Base-by-base conservation (phyloP, 2,113 vertebrate genomes). In the Solenodon paradoxus region DNA sequence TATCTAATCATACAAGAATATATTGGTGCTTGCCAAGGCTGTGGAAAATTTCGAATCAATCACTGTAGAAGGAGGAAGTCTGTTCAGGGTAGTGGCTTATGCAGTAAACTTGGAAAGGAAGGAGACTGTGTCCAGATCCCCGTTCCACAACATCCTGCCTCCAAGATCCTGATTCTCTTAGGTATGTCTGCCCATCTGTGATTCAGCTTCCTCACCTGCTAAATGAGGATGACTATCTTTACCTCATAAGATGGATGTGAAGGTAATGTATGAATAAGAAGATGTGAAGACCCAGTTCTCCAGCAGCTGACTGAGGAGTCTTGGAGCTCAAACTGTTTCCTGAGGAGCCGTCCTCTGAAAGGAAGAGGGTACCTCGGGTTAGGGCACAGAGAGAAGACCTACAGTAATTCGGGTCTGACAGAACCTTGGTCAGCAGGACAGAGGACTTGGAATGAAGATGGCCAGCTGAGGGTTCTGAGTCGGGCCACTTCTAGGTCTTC, bases 351-450 rank as follows among this genome's bases (percentile, higher is more conserved):
- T 5, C 16, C 28, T 40, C 7, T 35, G 61, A 30, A 42, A 8
- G 15, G 47, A 57, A 64, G 35, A 28, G 30, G 3, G 2, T 0
- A 5, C 10, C 9, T 32, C 45, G 11, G 24, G 26, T 24, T 0
- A 15, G 30, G 64, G n/a, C 16, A 3, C 16, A 3, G 16, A 8
- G 9, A 75, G 20, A 17, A 49, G 75, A 57, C 30, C 9, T 28
- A 3, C 5, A 7, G 7, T 1, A 0, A 0, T 45, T 47, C 11
- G 9, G 45, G 22, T 0, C 51, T 3, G 7, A 15, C 11, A n/a
- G 68, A 38, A 10, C 22, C 68, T 61, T 30, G 13, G 68, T 19
- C 51, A 35, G 13, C 55, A 28, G 19, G 17, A 5, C 22, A 26
- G 10, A 24, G n/a, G 26, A 1, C 32, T 17, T 7, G 10, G 15